Evolutionary conservation across 2,113 vertebrate genomes (phyloP).

Genomic region (Octodon degus): DNA sequence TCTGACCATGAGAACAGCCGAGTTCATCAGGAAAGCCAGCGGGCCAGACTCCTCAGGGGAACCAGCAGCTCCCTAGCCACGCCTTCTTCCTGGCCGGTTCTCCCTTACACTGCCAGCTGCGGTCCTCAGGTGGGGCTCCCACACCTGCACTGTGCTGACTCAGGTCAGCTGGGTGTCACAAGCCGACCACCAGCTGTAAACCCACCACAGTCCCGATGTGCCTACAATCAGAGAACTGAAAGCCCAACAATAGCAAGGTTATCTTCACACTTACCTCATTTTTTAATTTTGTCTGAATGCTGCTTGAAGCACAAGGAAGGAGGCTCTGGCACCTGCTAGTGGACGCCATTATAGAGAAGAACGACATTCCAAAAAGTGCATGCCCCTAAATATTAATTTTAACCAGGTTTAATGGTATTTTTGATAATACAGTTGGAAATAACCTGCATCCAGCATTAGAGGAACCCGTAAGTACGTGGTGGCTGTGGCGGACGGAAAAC

Average conservation of each 20-base stretch:
- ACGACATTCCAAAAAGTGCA: neutral
- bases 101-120: too few species aligned
- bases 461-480: rapidly evolving
- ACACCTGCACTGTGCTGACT: too few species aligned
- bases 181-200: too few species aligned
- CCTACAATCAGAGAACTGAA: neutral
- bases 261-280: neutral
- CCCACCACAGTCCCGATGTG: neutral
- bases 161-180: too few species aligned
- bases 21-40: too few species aligned
- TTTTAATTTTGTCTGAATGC: too few species aligned
- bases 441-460: neutral
- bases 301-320: neutral
- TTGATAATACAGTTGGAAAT: neutral
- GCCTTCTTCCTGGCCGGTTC: too few species aligned
- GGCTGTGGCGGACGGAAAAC: too few species aligned
- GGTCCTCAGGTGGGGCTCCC: too few species aligned
- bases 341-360: neutral
- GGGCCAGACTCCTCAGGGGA: too few species aligned
- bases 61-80: too few species aligned
- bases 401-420: neutral
- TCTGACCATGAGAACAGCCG: too few species aligned
- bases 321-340: rapidly evolving
- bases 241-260: rapidly evolving
- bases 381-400: neutral